Percentiles rank a stretch among this genome's conserved stretches.
Conservation (phyloP, 1,140 invertebrate genomes). For the Xylocopa sonorina region DNA sequence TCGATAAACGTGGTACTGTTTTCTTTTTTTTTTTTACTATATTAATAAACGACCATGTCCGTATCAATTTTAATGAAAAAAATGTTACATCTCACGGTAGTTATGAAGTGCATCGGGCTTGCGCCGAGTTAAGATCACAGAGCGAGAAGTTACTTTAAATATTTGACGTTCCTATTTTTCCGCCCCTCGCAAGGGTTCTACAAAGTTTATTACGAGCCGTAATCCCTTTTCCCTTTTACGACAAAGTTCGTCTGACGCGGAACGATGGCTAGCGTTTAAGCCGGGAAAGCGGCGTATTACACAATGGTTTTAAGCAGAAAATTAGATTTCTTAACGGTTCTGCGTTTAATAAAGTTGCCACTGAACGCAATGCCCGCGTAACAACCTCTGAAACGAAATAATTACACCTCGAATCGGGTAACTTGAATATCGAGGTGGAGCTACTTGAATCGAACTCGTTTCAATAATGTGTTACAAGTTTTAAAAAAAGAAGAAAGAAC, state of each 20-base stretch:
- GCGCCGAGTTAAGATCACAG: not conserved
- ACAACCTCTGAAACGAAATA: conserved; percentile 22
- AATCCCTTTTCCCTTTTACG: conserved; percentile 61
- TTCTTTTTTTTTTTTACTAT: not conserved
- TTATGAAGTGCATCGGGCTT: not conserved
- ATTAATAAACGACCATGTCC: not conserved
- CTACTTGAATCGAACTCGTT: no score
- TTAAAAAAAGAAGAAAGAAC: no score
- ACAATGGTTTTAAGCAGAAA: conserved; percentile 49
- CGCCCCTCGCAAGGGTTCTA: conserved; percentile 11
- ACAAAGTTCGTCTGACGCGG: conserved; percentile 52
- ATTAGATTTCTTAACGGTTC: conserved; percentile 56
- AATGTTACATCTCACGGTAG: not conserved
- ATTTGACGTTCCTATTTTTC: conserved; percentile 35
- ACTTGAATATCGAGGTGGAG: no score
- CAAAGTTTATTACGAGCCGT: conserved; percentile 58
- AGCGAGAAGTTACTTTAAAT: conserved; percentile 34
- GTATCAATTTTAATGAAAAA: not conserved
- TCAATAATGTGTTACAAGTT: no score
- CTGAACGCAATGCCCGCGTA: not conserved
- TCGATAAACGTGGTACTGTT: not conserved
- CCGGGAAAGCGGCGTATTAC: conserved; percentile 49
- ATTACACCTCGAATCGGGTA: conserved; percentile 16
- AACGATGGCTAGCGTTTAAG: conserved; percentile 61
- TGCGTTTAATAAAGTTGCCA: conserved; percentile 32